Evolutionary conservation across 2,888 invertebrate species (phyloP).

Genomic region (Phytoseiulus persimilis): DNA sequence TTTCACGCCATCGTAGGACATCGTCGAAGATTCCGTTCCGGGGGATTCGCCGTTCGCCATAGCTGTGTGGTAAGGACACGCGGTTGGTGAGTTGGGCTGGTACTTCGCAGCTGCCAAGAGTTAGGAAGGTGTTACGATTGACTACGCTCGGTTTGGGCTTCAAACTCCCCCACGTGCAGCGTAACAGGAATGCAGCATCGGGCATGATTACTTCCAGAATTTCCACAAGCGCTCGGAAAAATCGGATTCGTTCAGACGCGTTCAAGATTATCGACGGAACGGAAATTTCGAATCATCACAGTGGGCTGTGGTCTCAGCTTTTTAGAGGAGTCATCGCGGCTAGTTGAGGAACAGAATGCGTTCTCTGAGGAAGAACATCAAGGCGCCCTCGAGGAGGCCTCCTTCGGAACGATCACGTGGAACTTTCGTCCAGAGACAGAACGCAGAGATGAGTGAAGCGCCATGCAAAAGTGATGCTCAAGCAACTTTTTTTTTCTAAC

Average conservation of each 20-base stretch:
- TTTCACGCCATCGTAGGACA: slow-evolving; percentile 17
- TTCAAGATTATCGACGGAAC: too few relatives aligned
- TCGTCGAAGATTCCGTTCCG: slow-evolving; percentile 31
- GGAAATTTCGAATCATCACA: too few relatives aligned
- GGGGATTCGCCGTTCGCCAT: slow-evolving; percentile 33
- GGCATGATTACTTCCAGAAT: not conserved
- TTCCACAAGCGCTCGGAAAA: not conserved
- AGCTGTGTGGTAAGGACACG: slow-evolving; percentile 37
- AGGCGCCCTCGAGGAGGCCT: too few relatives aligned
- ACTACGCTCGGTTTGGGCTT: not conserved
- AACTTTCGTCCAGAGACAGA: not conserved
- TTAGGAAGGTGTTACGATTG: not conserved
- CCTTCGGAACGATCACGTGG: too few relatives aligned
- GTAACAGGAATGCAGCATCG: not conserved
- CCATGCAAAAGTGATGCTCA: not conserved
- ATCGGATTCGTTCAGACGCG: too few relatives aligned
- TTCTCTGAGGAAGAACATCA: too few relatives aligned
- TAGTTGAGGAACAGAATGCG: too few relatives aligned
- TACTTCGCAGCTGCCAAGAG: slow-evolving; percentile 21
- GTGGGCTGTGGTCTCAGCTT: too few relatives aligned
- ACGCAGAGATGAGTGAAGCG: not conserved
- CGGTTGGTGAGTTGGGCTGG: slow-evolving; percentile 28
- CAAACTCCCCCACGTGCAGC: not conserved
- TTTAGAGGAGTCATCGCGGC: too few relatives aligned
- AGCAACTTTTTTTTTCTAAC: not conserved